phyloP scores from a whole-genome alignment of 2,888 invertebrate species.

The Andrena bucephala region DNA sequence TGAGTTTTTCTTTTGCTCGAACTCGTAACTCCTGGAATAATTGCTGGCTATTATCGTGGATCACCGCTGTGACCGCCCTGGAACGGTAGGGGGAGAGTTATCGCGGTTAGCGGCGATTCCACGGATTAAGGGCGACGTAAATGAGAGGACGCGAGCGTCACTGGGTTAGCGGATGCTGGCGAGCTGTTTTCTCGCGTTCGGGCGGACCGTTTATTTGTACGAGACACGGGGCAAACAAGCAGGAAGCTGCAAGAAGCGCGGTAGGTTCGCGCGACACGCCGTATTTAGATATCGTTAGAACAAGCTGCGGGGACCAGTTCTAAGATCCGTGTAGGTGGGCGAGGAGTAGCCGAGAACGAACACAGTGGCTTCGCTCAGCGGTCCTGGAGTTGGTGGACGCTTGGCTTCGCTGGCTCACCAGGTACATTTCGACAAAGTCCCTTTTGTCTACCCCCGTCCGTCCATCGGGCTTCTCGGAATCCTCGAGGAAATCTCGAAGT shows the following conservation, averaged over 20 bases:
- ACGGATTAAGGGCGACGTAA: slow-evolving; percentile 17
- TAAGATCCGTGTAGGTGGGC: slow-evolving; percentile 66
- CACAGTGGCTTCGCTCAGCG: slow-evolving; percentile 46
- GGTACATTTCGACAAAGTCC: slow-evolving; percentile 67
- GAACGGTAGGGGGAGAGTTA: background rate
- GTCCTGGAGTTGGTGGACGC: slow-evolving; percentile 37
- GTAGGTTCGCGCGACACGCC: slow-evolving; percentile 45
- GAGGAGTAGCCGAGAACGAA: slow-evolving; percentile 13
- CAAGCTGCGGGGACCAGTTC: slow-evolving; percentile 58
- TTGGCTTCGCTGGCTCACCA: slow-evolving; percentile 64
- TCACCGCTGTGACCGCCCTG: slow-evolving; percentile 20
- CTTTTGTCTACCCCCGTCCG: slow-evolving; percentile 60
- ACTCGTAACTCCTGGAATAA: slow-evolving; percentile 39
- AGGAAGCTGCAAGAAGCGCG: slow-evolving; percentile 26
- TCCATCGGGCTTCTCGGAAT: slow-evolving; percentile 54
- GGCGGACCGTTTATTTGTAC: slow-evolving; percentile 25
- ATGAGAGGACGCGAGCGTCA: slow-evolving; percentile 20
- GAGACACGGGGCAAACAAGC: slow-evolving; percentile 26
- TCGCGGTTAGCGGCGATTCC: slow-evolving; percentile 19
- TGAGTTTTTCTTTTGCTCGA: slow-evolving; percentile 40
- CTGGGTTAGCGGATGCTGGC: slow-evolving; percentile 32
- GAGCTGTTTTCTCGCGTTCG: background rate
- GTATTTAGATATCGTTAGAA: slow-evolving; percentile 63
- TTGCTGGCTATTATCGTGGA: slow-evolving; percentile 42
- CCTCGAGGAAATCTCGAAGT: slow-evolving; percentile 37